phyloP scores from a whole-genome alignment of 2,888 invertebrate genomes.

The Brenthis ino region DNA sequence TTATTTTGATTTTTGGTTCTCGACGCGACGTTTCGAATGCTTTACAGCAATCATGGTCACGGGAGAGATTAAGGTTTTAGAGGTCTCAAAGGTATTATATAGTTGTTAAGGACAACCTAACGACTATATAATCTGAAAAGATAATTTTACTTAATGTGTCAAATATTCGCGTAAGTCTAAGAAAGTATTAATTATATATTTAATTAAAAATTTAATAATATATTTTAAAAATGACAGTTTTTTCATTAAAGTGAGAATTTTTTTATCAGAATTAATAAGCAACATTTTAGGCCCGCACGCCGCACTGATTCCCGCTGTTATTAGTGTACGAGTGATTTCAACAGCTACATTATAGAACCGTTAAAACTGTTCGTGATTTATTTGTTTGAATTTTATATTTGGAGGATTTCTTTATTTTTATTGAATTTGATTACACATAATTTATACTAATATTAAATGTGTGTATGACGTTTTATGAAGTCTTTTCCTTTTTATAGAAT shows the following conservation, averaged over 20 bases:
- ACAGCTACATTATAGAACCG: constrained; percentile 48
- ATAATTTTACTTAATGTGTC: no score
- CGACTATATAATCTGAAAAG: no score
- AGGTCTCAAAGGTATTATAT: no score
- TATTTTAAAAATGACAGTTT: no score
- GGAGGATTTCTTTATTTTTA: constrained; percentile 12
- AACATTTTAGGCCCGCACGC: constrained; percentile 48
- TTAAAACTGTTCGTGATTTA: constrained; percentile 44
- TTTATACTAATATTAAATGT: not conserved
- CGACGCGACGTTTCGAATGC: no score
- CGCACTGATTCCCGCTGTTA: constrained; percentile 58
- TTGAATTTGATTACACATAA: not conserved
- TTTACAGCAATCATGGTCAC: no score
- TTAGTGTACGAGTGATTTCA: constrained; percentile 55
- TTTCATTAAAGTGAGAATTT: not conserved
- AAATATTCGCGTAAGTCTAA: no score
- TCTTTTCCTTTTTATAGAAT: not conserved
- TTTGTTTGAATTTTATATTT: constrained; percentile 21
- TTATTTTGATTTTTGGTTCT: no score
- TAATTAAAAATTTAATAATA: no score
- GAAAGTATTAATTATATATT: no score
- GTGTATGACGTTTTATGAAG: not conserved
- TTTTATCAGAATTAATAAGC: constrained; percentile 6
- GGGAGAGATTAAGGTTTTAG: no score
- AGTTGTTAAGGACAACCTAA: no score